Base-by-base conservation (phyloP, 2,797 vertebrate genomes). In the Centroberyx gerrardi region DNA sequence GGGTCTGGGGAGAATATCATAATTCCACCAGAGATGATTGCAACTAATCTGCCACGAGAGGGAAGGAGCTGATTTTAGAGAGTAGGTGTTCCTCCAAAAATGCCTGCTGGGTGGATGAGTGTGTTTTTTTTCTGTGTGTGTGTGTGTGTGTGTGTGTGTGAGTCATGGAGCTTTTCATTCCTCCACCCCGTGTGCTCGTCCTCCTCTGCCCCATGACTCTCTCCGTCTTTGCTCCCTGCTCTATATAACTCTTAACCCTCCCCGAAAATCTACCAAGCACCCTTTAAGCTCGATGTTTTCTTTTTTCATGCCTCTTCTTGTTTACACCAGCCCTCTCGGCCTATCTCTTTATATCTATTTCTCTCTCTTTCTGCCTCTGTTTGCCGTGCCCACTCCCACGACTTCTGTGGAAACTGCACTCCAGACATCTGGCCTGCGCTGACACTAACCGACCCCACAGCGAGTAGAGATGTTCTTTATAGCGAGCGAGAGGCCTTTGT, bases 301-400 rank as follows among this genome's bases (percentile, higher is more conserved):
- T 73, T 31, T 74, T 76, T 81, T 81, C 56, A 84, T 52, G 44
- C 65, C 70, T 71, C 74, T 66, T 78, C 67, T 69, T 74, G 73
- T 80, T 79, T 78, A 82, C 76, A 77, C 78, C 75, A 38, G 80
- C 78, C 61, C 69, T 71, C 58, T 76, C 54, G 28, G 78, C 79
- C 62, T 17, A 58, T 76, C 72, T 80, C 60, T 74, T 83, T 68
- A 68, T 58, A 74, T 60, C 55, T 73, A 56, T 72, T 72, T 71
- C 40, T 62, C 44, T 52, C 51, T 44, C 42, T 14, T 36, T 72
- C 58, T 53, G 36, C 49, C 33, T 58, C 56, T 1, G 9, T 42
- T 83, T 67, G 74, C 40, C 33, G 28, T 42, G 56, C 46, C 49
- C 53, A 58, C 51, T 85, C 29, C 54, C 10, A 63, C 42, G 74